Base-by-base conservation (phyloP, 2,113 vertebrate genomes). In the Myodes glareolus region DNA sequence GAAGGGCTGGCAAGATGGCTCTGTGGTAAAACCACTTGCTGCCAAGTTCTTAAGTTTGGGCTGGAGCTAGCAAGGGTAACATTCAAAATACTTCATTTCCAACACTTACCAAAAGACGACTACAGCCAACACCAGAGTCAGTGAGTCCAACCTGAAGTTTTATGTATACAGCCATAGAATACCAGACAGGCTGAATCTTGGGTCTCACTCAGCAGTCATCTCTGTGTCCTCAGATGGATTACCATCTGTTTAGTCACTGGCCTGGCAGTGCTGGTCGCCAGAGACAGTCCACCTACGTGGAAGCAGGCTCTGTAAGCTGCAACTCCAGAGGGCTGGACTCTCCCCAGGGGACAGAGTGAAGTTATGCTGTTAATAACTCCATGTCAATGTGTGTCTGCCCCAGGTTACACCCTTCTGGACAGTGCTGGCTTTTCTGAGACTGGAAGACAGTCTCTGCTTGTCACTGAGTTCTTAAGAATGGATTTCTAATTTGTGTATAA, bases 401-500 rank as follows among this genome's bases (percentile, higher is more conserved):
- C 29, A 29, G 27, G 93, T 94, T 73, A 82, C 3, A 92, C 0
- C 65, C 14, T 55, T n/a, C 87, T 93, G 17, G 68, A 36, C 25
- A 42, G n/a, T 65, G 33, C 91, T 52, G 77, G 47, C n/a, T 91
- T 84, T 93, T 89, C 80, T 97, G 93, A 95, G 84, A 73, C 63
- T 82, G 52, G 25, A 93, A 94, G 52, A 63, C 4, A 63, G 39
- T 81, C 31, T 47, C 50, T 88, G 75, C 13, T 67, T 65, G 29
- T 65, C 73, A 55, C 63, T 88, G 73, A 13, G 21, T 70, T 95
- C 33, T 52, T 78, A 39, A 45, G 75, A 88, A 36, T n/a, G 86
- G 45, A 91, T 80, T 88, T 97, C 93, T 94, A 55, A 77, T 72
- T 85, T 88, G 70, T 96, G 95, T 78, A 19, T n/a, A 67, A 82